Evolutionary conservation across 2,888 invertebrate species (phyloP), one percentile per base, ranked within the genome.

Genomic region (Watsonalla cultraria): DNA sequence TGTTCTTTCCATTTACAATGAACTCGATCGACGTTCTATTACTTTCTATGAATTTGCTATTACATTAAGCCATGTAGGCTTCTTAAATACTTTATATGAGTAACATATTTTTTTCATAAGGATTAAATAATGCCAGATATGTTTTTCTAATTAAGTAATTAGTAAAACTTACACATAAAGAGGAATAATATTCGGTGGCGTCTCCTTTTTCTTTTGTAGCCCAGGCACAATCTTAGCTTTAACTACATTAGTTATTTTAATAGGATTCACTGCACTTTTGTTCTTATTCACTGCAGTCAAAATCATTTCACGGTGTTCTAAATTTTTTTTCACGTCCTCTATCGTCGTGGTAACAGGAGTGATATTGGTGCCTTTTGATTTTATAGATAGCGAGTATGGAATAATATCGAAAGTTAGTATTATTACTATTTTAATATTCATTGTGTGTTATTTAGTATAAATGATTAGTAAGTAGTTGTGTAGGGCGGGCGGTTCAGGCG

Each of bases 201-300:
- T 15, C 55, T 68, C 61, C 46, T 60, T 24, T 56, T 68, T 66
- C 35, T 70, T 76, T 2, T 56, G 58, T 5, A 57, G 49, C 9
- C 66, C 61, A 0, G 70, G 78, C 51, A 72, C 72, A 24, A 77
- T 62, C 59, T 78, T 78, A 1, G 72, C 70, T 59, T 75, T 70
- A 0, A 78, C 76, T 39, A 80, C 74, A 61, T 84, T 78, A 1
- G 75, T 80, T 2, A 85, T 84, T 63, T 77, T 78, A 9, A 79
- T 72, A 2, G 80, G 76, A 52, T 67, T 64, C 46, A 64, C 68
- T 60, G 74, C 78, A n/a, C 72, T 70, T 62, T 80, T 84, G 57
- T 75, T 78, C 58, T 74, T 80, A 46, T 68, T 76, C 35, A 68
- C 62, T 45, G 74, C 70, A 24, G 74, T 65, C 5, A 83, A 58